These are phyloP conservation scores for Lasioglossum calceatum DNA, from an alignment of 2,888 invertebrate genomes.

Conservation along the genomic window DNA sequence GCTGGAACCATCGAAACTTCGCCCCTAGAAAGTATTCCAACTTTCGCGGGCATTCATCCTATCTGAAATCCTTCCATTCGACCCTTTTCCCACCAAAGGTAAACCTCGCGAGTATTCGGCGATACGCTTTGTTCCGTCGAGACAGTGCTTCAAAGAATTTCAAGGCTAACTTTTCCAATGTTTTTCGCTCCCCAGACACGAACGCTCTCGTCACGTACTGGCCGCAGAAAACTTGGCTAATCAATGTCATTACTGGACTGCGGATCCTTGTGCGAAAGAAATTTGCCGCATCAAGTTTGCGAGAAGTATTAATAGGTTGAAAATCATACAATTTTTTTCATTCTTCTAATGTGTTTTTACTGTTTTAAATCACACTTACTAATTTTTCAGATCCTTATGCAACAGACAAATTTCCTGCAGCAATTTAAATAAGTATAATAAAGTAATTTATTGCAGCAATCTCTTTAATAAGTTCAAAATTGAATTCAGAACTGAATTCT, in stretches of 20 bases:
- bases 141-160: slow-evolving; percentile 28
- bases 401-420: background rate
- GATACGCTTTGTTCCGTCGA: slow-evolving; percentile 26
- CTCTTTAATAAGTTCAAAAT: background rate
- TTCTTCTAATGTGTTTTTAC: no score
- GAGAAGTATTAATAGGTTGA: background rate
- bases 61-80: slow-evolving; percentile 22
- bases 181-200: background rate
- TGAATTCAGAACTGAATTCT: no score
- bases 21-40: slow-evolving; percentile 62
- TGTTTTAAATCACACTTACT: no score
- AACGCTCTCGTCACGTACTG: background rate
- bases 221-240: background rate
- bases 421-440: background rate
- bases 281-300: background rate
- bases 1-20: slow-evolving; percentile 52
- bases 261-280: background rate
- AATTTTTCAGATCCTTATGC: background rate
- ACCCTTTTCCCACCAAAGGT: slow-evolving; percentile 15
- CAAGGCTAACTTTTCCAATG: slow-evolving; percentile 33
- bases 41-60: slow-evolving; percentile 45
- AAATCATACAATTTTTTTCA: no score
- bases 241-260: background rate
- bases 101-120: slow-evolving; percentile 29
- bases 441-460: background rate